Evolutionary conservation across 2,888 invertebrate genomes (phyloP).

Genomic region (Conomelus anceps): DNA sequence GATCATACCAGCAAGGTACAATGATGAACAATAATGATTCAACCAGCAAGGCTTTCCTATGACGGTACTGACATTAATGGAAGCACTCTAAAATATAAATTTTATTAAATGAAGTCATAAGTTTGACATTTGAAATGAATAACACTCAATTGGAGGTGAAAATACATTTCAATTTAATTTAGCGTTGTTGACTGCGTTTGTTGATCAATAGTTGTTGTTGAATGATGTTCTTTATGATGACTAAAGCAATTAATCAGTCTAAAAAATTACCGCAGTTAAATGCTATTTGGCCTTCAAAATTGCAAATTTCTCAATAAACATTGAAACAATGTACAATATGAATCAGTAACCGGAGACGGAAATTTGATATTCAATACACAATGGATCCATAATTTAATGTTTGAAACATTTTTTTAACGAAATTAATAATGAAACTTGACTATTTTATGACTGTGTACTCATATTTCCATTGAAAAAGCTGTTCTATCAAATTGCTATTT

Average conservation of each 20-base stretch:
- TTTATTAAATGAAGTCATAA: too few species aligned
- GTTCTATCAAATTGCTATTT: background rate
- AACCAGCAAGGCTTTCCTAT: too few species aligned
- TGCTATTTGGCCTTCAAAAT: background rate
- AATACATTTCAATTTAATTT: too few species aligned
- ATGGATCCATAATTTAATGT: background rate
- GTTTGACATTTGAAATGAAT: too few species aligned
- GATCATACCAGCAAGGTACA: too few species aligned
- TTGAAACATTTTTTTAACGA: background rate
- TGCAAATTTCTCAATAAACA: background rate
- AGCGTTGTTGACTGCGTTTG: too few species aligned
- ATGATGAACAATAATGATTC: too few species aligned
- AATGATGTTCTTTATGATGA: background rate
- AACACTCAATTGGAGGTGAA: too few species aligned
- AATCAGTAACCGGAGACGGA: background rate
- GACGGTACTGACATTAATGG: too few species aligned
- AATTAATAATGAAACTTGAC: background rate
- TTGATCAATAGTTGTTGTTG: background rate
- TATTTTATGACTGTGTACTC: background rate
- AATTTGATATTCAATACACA: background rate
- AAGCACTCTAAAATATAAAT: too few species aligned
- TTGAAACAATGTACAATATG: background rate
- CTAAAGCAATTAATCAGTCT: background rate
- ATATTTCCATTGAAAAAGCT: background rate
- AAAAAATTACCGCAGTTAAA: background rate